Conservation (phyloP, 2,888 invertebrate genomes). For the Lymantria dispar region DNA sequence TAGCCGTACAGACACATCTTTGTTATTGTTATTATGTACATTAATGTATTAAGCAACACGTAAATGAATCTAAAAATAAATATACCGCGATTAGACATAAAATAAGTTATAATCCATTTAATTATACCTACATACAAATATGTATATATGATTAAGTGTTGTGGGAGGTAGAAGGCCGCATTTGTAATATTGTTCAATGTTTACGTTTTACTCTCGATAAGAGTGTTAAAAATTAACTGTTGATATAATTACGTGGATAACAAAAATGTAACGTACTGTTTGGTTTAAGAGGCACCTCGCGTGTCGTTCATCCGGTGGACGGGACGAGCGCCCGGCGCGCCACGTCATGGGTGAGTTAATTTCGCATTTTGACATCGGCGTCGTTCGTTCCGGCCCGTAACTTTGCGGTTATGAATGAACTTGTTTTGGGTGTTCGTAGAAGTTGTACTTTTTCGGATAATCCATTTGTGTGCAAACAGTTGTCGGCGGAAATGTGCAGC, state of each 20-base stretch:
- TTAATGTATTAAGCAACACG: background rate
- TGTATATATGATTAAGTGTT: background rate
- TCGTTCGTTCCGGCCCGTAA: constrained; percentile 52
- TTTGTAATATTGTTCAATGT: constrained; percentile 16
- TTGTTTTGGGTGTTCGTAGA: constrained; percentile 60
- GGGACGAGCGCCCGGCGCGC: constrained; percentile 6
- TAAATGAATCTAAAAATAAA: background rate
- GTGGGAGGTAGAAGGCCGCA: background rate
- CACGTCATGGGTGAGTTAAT: constrained; percentile 44
- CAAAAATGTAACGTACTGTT: constrained; percentile 20
- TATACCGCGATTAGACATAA: background rate
- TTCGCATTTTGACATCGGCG: constrained; percentile 50
- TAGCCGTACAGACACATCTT: background rate
- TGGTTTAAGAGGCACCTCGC: constrained; percentile 10
- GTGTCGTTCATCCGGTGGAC: constrained; percentile 1
- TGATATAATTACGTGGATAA: constrained; percentile 19
- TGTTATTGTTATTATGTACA: background rate
- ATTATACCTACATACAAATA: background rate
- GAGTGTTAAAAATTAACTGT: constrained; percentile 18
- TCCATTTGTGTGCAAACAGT: constrained; percentile 34
- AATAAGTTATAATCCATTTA: background rate
- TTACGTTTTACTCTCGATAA: constrained; percentile 26
- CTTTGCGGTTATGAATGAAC: constrained; percentile 61
- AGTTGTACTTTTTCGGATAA: constrained; percentile 53
- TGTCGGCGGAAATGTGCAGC: constrained; percentile 53